phyloP scores from a whole-genome alignment of 1,140 invertebrate species.

The Anastatus disparis region DNA sequence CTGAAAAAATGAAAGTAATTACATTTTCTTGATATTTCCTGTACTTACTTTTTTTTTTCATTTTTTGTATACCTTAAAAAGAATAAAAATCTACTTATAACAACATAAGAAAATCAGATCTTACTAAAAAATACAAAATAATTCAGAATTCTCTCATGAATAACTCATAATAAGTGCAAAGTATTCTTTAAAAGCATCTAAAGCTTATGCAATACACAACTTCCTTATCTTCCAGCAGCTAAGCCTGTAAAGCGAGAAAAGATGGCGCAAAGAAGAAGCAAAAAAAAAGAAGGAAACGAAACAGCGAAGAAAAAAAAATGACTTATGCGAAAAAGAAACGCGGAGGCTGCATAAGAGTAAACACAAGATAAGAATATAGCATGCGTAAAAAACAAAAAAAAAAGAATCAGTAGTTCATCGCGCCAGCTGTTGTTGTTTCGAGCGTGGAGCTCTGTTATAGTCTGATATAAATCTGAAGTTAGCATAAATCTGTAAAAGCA shows the following conservation, averaged over 20 bases:
- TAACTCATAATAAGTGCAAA: conserved; percentile 17
- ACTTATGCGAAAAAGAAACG: too few species aligned
- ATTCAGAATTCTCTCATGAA: neutral
- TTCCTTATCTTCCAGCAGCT: conserved; percentile 1
- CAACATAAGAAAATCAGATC: too few species aligned
- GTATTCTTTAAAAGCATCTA: conserved; percentile 11
- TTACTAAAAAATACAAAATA: too few species aligned
- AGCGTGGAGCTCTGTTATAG: neutral
- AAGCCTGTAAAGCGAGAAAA: neutral
- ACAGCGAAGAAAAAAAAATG: too few species aligned
- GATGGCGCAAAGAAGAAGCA: neutral
- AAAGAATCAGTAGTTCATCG: conserved; percentile 1
- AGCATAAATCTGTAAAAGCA: conserved; percentile 27
- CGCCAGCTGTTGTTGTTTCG: neutral
- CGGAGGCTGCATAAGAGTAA: neutral
- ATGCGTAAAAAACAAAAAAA: neutral
- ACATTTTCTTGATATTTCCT: too few species aligned
- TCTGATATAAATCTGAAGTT: conserved; percentile 41
- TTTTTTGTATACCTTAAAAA: too few species aligned
- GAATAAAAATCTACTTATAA: too few species aligned
- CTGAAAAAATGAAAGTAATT: too few species aligned
- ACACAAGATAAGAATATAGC: neutral
- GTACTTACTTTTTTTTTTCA: too few species aligned
- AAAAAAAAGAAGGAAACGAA: neutral
- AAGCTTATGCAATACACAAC: conserved; percentile 15